A percentile compares a stretch with the other conserved stretches of the same genome.
These are phyloP conservation scores for Micrasema minimum DNA, from an alignment of 1,140 invertebrate genomes.

Conservation along the genomic window DNA sequence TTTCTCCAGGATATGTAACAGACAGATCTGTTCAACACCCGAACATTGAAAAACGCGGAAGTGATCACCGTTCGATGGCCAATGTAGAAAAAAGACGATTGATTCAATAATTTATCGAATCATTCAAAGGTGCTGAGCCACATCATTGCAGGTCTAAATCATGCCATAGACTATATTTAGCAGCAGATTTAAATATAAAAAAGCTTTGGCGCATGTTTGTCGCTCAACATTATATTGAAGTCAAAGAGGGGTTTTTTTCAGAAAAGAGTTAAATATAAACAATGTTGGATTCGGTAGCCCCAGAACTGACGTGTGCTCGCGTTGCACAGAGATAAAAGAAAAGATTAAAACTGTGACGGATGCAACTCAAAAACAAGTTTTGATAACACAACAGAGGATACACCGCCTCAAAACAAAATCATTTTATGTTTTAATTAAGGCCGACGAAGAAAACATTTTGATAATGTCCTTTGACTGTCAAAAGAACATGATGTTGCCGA, in stretches of 20 bases:
- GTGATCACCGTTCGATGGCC: neutral
- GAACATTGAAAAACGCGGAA: conserved; percentile 4
- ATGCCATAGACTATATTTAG: conserved; percentile 47
- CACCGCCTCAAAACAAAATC: conserved; percentile 55
- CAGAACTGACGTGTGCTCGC: neutral
- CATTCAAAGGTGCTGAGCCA: conserved; percentile 50
- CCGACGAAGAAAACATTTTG: conserved; percentile 47
- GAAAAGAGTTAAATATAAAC: conserved; percentile 44
- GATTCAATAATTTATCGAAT: conserved; percentile 47
- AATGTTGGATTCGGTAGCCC: conserved; percentile 14
- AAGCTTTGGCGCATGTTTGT: conserved; percentile 50
- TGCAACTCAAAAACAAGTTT: conserved; percentile 32
- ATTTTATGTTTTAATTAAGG: conserved; percentile 52
- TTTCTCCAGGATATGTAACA: too few relatives aligned
- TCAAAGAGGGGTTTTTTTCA: conserved; percentile 23
- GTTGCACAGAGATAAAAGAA: conserved; percentile 40
- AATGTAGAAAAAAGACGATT: neutral
- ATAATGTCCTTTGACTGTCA: conserved; percentile 54
- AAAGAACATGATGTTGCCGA: conserved; percentile 50
- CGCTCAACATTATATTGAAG: conserved; percentile 3
- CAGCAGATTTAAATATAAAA: conserved; percentile 46
- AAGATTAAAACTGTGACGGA: conserved; percentile 47
- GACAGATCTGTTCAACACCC: too few relatives aligned
- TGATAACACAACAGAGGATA: conserved; percentile 47
- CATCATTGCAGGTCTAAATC: conserved; percentile 51